Evolutionary conservation across 2,888 invertebrate genomes (phyloP), one percentile per base, ranked within the genome.

Genomic region (Doris montereyensis): DNA sequence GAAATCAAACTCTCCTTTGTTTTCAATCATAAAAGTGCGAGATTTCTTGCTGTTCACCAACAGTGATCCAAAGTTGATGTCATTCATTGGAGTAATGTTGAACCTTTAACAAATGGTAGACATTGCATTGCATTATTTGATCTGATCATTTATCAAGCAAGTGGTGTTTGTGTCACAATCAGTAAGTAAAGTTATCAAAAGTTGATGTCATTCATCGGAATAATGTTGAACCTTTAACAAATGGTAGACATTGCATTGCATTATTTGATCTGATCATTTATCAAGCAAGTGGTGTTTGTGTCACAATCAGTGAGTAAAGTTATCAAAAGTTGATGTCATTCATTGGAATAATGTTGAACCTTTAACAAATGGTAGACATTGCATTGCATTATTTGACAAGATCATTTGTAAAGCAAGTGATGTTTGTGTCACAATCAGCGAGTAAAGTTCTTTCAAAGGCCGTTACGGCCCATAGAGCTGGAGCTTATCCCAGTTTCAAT

Each of bases 1-100:
- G 84, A 92, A 91, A 77, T 92, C 92, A 87, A 90, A 91, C 75
- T 91, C 91, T 67, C 92, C 92, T 34, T 86, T 88, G 84, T 92
- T 92, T 80, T 91, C 91, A 72, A 92, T 90, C 58, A 84, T 86
- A 82, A 92, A 91, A 26, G 88, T 88, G 26, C 90, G 83, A 21
- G 87, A 85, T 81, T 91, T 92, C 84, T 88, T 91, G 78, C 89
- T 88, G 83, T 90, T 89, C 32, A 91, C 88, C 65, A 90, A 75
- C 81, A 92, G 84, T 10, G 91, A 84, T 1, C 91, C 92, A 86
- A 92, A 92, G 85, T 91, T 91, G 81, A 92, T 90, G 84, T 91
- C 91, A 77, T 86, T 86, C 74, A 85, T 83, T 1, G 92, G 92
- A 52, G 86, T 83, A 52, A 92, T 89, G 77, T 85, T 86, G 85